phyloP scores from a whole-genome alignment of 1,140 invertebrate genomes.

The Helicoverpa armigera region DNA sequence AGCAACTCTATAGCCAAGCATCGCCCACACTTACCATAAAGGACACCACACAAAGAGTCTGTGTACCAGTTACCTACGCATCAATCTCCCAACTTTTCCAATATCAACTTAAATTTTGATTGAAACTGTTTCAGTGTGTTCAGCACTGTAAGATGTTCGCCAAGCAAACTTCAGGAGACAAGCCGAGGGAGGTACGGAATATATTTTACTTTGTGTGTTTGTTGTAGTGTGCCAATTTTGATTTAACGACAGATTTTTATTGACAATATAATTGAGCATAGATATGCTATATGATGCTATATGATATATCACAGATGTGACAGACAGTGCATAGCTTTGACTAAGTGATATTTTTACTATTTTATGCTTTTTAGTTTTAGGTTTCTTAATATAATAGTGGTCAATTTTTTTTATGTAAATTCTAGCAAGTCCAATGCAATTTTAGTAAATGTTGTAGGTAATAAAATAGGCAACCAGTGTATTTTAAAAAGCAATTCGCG shows the following conservation, averaged over 20 bases:
- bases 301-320: too few species aligned
- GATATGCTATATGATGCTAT: too few species aligned
- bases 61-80: slow-evolving; percentile 21
- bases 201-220: slow-evolving; percentile 7
- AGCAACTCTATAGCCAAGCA: not conserved
- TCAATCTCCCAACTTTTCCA: slow-evolving; percentile 35
- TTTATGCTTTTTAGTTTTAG: too few species aligned
- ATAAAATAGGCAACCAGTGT: too few species aligned
- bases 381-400: too few species aligned
- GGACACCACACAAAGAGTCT: not conserved
- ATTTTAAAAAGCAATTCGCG: too few species aligned
- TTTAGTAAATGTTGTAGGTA: too few species aligned
- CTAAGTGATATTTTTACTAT: too few species aligned
- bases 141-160: slow-evolving; percentile 1
- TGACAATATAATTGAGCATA: too few species aligned
- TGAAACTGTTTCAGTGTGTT: slow-evolving; percentile 31
- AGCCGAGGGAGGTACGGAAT: not conserved
- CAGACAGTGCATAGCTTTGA: too few species aligned
- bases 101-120: slow-evolving; percentile 43
- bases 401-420: too few species aligned
- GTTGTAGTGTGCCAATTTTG: not conserved
- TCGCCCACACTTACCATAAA: not conserved
- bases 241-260: not conserved
- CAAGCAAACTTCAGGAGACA: slow-evolving; percentile 1
- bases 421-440: too few species aligned